These are phyloP conservation scores for Pandemis heparana DNA, from an alignment of 2,888 invertebrate species.

Conservation along the genomic window DNA sequence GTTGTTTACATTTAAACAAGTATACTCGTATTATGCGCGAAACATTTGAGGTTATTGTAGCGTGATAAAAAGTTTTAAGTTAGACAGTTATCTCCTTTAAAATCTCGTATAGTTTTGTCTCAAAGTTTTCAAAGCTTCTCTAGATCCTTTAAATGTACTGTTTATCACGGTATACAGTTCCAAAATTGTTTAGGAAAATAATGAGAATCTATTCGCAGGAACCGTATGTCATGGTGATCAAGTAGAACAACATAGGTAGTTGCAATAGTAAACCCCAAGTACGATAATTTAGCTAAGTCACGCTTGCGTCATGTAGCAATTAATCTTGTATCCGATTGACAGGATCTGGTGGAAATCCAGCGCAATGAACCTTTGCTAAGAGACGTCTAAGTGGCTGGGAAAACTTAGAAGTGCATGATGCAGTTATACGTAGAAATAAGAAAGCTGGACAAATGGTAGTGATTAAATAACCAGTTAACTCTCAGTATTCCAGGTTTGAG, in stretches of 20 bases:
- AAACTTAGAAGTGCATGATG: neutral
- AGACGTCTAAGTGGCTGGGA: neutral
- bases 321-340: conserved; percentile 29
- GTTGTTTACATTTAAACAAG: neutral
- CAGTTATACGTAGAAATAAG: neutral
- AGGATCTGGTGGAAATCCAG: conserved; percentile 4
- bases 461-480: neutral
- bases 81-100: neutral
- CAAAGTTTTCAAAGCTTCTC: too few species aligned
- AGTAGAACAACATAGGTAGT: neutral
- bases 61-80: neutral
- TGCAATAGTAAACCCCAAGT: neutral
- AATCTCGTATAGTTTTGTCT: too few species aligned
- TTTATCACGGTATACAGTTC: too few species aligned
- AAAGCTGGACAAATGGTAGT: conserved; percentile 5
- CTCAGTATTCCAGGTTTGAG: neutral
- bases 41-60: neutral
- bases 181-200: too few species aligned
- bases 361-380: neutral
- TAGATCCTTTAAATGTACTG: too few species aligned
- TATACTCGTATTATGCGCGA: neutral
- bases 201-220: neutral
- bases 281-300: conserved; percentile 12
- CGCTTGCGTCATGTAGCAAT: conserved; percentile 25
- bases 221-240: neutral